Percentiles rank a stretch among this genome's conserved stretches.
phyloP scores from a whole-genome alignment of 2,797 vertebrate genomes.

The Enteromius unitaeniatus region DNA sequence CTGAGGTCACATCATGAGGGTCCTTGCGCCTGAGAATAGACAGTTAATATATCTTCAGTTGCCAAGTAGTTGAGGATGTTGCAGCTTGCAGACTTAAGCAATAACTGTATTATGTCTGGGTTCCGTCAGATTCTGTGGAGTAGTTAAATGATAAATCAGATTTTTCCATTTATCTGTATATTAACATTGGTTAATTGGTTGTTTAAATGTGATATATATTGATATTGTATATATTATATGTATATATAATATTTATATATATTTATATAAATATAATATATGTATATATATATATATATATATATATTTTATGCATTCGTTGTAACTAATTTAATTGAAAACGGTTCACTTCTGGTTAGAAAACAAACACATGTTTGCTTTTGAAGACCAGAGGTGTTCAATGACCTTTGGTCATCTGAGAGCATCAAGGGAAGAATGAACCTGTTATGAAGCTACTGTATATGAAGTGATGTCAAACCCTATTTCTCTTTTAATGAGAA shows the following conservation, averaged over 20 bases:
- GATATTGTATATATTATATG: too few relatives aligned
- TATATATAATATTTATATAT: neutral
- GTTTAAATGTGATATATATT: neutral
- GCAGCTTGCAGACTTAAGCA: neutral
- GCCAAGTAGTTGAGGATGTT: neutral
- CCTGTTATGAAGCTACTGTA: neutral
- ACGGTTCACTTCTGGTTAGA: neutral
- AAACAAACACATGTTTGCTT: neutral
- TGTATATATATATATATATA: neutral
- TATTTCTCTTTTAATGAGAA: conserved; percentile 39
- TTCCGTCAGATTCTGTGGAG: neutral
- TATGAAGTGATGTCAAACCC: conserved; percentile 17
- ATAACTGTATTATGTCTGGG: neutral
- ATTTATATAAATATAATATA: too few relatives aligned
- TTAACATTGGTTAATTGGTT: neutral
- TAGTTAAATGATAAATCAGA: neutral
- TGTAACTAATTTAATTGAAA: neutral
- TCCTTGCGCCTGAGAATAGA: neutral
- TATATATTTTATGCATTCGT: neutral
- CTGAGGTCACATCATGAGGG: neutral
- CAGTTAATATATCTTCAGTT: conserved; percentile 16
- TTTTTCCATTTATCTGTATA: neutral
- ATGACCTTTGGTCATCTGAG: conserved; percentile 24
- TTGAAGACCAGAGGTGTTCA: neutral
- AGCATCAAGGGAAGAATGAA: conserved; percentile 20